phyloP scores from a whole-genome alignment of 2,113 vertebrate genomes.

The Oreochromis niloticus region DNA sequence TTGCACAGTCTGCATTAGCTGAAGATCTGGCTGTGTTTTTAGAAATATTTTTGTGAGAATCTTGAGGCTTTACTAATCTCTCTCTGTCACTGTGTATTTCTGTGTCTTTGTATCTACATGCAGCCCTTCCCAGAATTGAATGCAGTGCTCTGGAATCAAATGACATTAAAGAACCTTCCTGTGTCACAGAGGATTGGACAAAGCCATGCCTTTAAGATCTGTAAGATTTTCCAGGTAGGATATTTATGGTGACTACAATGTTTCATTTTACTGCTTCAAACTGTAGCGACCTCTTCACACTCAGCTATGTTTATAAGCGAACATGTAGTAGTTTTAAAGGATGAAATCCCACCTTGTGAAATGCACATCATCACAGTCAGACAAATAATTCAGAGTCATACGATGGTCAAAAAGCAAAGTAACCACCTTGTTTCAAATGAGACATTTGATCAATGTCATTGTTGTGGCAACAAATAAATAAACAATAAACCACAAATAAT shows the following conservation, averaged over 20 bases:
- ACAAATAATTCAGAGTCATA: not conserved
- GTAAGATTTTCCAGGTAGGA: slow-evolving; percentile 86
- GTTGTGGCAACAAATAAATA: not conserved
- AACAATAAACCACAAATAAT: not conserved
- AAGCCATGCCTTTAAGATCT: slow-evolving; percentile 90
- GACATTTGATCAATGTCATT: not conserved
- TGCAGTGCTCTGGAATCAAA: slow-evolving; percentile 76
- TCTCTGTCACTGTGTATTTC: not conserved
- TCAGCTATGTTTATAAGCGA: not conserved
- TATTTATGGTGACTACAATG: not conserved
- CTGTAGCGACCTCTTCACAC: not conserved
- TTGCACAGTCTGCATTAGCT: too few relatives aligned
- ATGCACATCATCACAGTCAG: not conserved
- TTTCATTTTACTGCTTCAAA: not conserved
- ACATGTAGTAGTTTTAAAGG: not conserved
- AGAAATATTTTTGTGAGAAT: not conserved
- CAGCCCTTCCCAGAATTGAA: slow-evolving; percentile 83
- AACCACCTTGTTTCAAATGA: not conserved
- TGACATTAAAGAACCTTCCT: slow-evolving; percentile 75
- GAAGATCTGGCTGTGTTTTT: not conserved
- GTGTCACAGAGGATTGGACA: slow-evolving; percentile 62
- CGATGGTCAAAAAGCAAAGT: not conserved
- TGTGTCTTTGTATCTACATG: not conserved
- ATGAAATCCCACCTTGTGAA: not conserved
- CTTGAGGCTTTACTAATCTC: not conserved